Evolutionary conservation across 2,797 vertebrate species (phyloP).

Genomic region (Halcyon chelicuti): DNA sequence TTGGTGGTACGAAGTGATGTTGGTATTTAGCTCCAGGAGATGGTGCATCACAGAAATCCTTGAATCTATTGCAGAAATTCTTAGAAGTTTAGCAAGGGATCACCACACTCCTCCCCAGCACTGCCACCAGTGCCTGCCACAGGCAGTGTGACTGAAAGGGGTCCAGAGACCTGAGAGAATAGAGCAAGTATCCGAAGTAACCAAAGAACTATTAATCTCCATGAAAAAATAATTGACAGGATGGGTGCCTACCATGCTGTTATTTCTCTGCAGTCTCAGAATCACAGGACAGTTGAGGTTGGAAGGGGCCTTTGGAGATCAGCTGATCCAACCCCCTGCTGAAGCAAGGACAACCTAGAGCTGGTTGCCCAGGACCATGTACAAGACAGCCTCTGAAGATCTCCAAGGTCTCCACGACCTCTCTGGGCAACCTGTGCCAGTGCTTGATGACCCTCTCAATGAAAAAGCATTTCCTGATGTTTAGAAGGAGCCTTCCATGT

Average conservation of each 20-base stretch:
- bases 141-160: rapidly evolving
- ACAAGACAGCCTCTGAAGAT: background rate
- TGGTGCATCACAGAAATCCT: background rate
- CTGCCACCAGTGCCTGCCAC: rapidly evolving
- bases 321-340: background rate
- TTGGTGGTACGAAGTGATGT: background rate
- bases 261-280: background rate
- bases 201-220: background rate
- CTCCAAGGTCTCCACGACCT: background rate
- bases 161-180: background rate
- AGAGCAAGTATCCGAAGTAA: background rate
- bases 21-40: background rate
- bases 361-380: rapidly evolving
- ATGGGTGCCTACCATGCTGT: background rate
- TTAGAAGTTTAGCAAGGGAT: background rate
- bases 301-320: background rate
- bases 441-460: rapidly evolving
- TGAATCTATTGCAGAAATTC: background rate
- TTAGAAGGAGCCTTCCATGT: background rate
- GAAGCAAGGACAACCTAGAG: no score
- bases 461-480: background rate
- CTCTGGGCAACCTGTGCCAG: background rate
- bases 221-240: background rate
- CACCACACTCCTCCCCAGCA: rapidly evolving
- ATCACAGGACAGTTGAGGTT: background rate